These are phyloP conservation scores for Brenthis daphne DNA, from an alignment of 2,888 invertebrate genomes.

Conservation along the genomic window DNA sequence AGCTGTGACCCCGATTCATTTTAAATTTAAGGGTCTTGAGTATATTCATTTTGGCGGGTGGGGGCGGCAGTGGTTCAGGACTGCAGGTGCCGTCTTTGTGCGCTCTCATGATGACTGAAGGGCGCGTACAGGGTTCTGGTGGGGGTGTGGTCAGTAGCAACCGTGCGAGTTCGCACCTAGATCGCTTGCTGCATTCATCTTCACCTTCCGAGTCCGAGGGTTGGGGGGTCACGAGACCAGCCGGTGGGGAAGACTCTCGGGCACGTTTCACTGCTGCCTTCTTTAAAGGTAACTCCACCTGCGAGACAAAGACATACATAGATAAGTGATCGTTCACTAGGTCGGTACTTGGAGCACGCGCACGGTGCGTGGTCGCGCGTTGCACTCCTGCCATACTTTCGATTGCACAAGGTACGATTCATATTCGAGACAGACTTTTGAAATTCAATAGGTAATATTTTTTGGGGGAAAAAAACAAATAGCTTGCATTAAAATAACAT, in stretches of 20 bases:
- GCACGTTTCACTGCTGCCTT: slow-evolving; percentile 68
- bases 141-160: slow-evolving; percentile 81
- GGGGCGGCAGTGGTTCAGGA: slow-evolving; percentile 67
- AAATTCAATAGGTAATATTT: slow-evolving; percentile 37
- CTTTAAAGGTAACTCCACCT: slow-evolving; percentile 72
- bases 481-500: slow-evolving; percentile 38
- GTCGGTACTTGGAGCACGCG: slow-evolving; percentile 57
- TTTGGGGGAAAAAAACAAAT: slow-evolving; percentile 22
- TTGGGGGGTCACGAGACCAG: slow-evolving; percentile 88
- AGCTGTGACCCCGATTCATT: slow-evolving; percentile 85
- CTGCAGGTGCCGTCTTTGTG: slow-evolving; percentile 90
- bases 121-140: slow-evolving; percentile 75
- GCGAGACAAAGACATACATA: slow-evolving; percentile 70
- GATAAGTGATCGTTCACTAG: slow-evolving; percentile 74
- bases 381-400: slow-evolving; percentile 63
- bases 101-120: slow-evolving; percentile 93
- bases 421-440: slow-evolving; percentile 36
- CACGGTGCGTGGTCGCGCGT: slow-evolving; percentile 68
- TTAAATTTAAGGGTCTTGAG: slow-evolving; percentile 87
- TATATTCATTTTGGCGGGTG: slow-evolving; percentile 80
- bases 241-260: slow-evolving; percentile 59
- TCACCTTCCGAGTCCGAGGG: slow-evolving; percentile 93
- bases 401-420: slow-evolving; percentile 62
- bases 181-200: slow-evolving; percentile 74
- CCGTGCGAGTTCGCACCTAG: slow-evolving; percentile 79